Base-by-base conservation (phyloP, 2,797 vertebrate species). In the Champsocephalus gunnari region DNA sequence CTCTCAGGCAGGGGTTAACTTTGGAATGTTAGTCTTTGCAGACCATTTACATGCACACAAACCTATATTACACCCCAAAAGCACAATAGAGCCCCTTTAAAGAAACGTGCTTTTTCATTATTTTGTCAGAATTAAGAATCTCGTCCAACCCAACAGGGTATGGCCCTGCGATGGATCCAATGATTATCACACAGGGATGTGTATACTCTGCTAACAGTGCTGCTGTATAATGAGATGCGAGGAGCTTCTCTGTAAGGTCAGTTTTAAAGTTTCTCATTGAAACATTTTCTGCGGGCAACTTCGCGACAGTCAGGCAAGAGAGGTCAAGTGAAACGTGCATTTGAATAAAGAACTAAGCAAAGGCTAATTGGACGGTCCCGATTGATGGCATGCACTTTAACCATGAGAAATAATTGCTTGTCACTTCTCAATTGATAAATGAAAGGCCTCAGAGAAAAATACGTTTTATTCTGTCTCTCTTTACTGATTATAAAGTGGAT, bases 321-420 rank as follows among this genome's bases (percentile, higher is more conserved):
- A 72, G 72, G 60, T 86, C 73, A 54, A 75, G 54, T 71, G 55
- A 77, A 89, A 75, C 77, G 61, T 76, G 64, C 63, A 34, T 79
- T 85, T 67, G 58, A 8, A 63, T 76, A 81, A 38, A 63, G 73
- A 81, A 56, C 38, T 66, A 24, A 60, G 48, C 61, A 63, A 49
- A 71, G 83, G 75, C 75, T 85, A 85, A 91, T 86, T 88, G 81
- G 82, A 71, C 66, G 79, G 83, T 85, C 69, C 75, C 83, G 81
- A 91, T 83, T 84, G 83, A 90, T 86, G 81, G 68, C 73, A 60
- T 71, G 78, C 68, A 76, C 77, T 85, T 82, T 85, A 82, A 85
- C 65, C 62, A 68, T 47, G 51, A 77, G 44, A 74, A 85, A 81
- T 86, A 85, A 86, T 89, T 89, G 85, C 81, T 84, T 85, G 82